Base-by-base conservation (phyloP, 1,140 invertebrate genomes). In the Apis laboriosa region DNA sequence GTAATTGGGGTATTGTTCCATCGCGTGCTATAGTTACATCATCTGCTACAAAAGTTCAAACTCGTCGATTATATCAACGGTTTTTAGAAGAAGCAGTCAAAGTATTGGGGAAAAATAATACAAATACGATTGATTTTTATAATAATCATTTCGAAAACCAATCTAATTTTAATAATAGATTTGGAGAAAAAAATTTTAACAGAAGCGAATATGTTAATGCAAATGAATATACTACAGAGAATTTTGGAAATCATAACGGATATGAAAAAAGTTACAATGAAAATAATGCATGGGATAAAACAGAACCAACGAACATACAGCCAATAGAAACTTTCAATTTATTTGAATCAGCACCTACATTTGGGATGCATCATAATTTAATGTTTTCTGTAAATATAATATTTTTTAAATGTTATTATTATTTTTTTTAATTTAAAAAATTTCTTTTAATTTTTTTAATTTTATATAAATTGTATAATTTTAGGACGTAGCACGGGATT, bases 1-100 rank as follows among this genome's bases (percentile, higher is more conserved):
- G 98, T 91, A 97, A 98, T 92, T 98, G 98, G 97, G 98, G 98
- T 11, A 92, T 93, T 73, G 96, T 98, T 11, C 98, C 98, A 0
- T 96, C 98, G 1, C 96, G 99, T 93, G 97, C 98, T 9, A 94
- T 99, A 53, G 97, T 98, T 2, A 97, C 97, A 7, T 97, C 97
- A 21, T 98, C 98, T 9, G 98, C 97, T 0, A 96, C 96, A 9
- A 94, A 94, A 76, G 90, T 93, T 19, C 94, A 96, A 17, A 94
- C 95, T 58, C 94, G 97, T 60, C 94, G 94, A 74, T 84, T 90
- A 9, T 95, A 95, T 86, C 95, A 96, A 83, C 92, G 91, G 81
- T 96, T 96, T 88, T 91, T 96, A 7, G 90, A 94, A 68, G 95
- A 94, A 88, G 94, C 95, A 53, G 92, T 94, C 43, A 89, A 94